Evolutionary conservation across 2,113 vertebrate species (phyloP), one percentile per base, ranked within the genome.

Genomic region (Malurus alboscapulatus): DNA sequence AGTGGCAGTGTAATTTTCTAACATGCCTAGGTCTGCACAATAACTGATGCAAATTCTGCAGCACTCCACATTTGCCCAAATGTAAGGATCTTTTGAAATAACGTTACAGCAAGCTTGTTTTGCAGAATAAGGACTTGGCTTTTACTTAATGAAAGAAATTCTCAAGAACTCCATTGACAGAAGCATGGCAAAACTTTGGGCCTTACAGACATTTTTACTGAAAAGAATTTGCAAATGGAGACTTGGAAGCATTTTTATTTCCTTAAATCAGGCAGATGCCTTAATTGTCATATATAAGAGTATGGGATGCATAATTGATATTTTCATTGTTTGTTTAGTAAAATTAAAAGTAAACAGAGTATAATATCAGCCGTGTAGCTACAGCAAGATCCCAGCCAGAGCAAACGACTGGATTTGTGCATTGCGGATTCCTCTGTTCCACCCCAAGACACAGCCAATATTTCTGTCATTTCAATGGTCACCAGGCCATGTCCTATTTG

Each of bases 1-100:
- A 88, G 44, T 69, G 67, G 20, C 38, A 90, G 17, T 67, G 19
- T 42, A 77, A 88, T 88, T 94, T 91, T 90, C 45, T 77, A 93
- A 71, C 40, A 8, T 62, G 47, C 16, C 10, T 88, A 51, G 79
- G 14, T 69, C 71, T 88, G 67, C 63, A 85, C 30, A 88, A 44
- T 69, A 91, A 29, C 42, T 45, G 45, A 47, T 76, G 42, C 10
- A 89, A 87, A 85, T 73, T 90, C 81, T 50, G 15, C 44, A 90
- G 20, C 26, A 30, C 36, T 77, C 24, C 36, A 42, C 29, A 54
- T 73, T 75, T 93, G 32, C 9, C 42, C n/a, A 90, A 66, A 62
- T 58, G 15, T 14, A 72, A 89, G 10, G 15, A 44, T 45, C 51
- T 74, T 91, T 71, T 65, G 50, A 76, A 87, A 84, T 45, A 76